Percentiles rank a stretch among this genome's conserved stretches.
Evolutionary conservation across 2,113 vertebrate genomes (phyloP).

Genomic region (Eudyptes chrysolophus): DNA sequence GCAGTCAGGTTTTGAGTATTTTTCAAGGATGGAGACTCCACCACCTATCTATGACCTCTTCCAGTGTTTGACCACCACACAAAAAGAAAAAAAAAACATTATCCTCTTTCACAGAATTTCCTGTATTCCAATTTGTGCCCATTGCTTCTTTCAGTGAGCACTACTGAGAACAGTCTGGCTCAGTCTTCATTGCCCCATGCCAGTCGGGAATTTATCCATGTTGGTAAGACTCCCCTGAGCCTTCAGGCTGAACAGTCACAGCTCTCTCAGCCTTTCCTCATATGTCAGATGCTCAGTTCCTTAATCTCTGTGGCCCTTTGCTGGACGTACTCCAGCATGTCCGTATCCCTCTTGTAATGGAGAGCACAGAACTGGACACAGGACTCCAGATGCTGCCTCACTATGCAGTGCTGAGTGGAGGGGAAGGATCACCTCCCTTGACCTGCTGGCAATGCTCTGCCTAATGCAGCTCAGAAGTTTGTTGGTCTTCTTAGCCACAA

Average conservation of each 20-base stretch:
- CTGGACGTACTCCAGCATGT: background rate
- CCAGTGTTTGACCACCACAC: background rate
- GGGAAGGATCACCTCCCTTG: background rate
- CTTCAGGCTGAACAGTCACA: background rate
- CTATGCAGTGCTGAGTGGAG: background rate
- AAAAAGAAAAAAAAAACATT: background rate
- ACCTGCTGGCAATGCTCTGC: too few relatives aligned
- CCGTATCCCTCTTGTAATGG: background rate
- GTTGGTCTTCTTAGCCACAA: background rate
- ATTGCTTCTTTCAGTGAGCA: background rate
- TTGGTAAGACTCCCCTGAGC: background rate
- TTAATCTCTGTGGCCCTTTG: background rate
- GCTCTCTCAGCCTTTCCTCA: background rate
- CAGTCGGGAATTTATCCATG: background rate
- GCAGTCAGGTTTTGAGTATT: background rate
- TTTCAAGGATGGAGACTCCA: background rate
- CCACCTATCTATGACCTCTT: background rate
- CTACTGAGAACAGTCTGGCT: background rate
- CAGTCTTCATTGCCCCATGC: background rate
- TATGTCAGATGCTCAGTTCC: background rate
- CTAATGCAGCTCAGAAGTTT: background rate
- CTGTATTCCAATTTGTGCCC: background rate
- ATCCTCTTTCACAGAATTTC: background rate
- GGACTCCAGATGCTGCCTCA: background rate
- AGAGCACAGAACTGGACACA: background rate